A percentile compares a stretch with the other conserved stretches of the same genome.
Evolutionary conservation across 2,888 invertebrate species (phyloP).

Genomic region (Microchrysa polita): DNA sequence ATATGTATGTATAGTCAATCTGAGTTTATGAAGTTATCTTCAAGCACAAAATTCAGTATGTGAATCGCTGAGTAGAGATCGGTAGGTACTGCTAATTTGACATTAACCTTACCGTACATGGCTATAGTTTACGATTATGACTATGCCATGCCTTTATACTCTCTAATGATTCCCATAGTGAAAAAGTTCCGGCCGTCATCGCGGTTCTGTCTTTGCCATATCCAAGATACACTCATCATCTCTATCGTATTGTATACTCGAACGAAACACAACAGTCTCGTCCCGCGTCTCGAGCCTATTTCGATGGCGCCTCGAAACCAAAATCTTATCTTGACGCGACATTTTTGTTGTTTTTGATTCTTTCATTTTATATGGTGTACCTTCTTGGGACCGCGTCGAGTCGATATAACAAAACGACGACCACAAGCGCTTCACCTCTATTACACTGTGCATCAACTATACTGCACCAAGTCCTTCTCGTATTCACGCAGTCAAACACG

Average conservation of each 20-base stretch:
- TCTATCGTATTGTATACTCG: conserved; percentile 5
- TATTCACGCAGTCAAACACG: too few relatives aligned
- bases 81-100: too few relatives aligned
- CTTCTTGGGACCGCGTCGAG: conserved; percentile 23
- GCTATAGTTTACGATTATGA: too few relatives aligned
- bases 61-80: too few relatives aligned
- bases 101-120: too few relatives aligned
- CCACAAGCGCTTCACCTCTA: too few relatives aligned
- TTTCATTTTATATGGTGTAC: conserved; percentile 17
- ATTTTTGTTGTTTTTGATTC: conserved; percentile 47
- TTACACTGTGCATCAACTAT: too few relatives aligned
- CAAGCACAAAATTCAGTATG: conserved; percentile 9
- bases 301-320: conserved; percentile 51
- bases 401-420: neutral
- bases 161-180: too few relatives aligned
- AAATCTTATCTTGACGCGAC: conserved; percentile 52
- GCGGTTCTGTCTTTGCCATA: conserved; percentile 24
- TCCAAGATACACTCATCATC: neutral
- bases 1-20: too few relatives aligned
- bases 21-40: too few relatives aligned
- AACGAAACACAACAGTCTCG: neutral
- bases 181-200: neutral
- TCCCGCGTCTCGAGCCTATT: conserved; percentile 36
- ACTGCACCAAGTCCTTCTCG: too few relatives aligned
- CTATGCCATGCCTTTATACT: too few relatives aligned